Evolutionary conservation across 2,888 invertebrate genomes (phyloP), one percentile per base, ranked within the genome.

Genomic region (Drosophila monieri): DNA sequence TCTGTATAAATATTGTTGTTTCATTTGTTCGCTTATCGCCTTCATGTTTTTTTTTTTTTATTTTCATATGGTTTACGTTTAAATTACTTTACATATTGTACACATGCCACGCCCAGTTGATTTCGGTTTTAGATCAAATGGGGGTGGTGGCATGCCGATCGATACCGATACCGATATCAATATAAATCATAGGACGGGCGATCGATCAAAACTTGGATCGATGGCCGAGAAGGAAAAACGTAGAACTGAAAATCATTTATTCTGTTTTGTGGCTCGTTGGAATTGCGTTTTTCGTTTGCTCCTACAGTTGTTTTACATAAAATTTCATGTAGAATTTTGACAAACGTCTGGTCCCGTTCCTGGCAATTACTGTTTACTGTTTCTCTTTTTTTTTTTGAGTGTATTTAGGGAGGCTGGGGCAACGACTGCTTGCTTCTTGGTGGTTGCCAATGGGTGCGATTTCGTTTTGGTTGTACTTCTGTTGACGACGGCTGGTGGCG

Each of bases 221-320:
- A 62, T 64, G 52, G 62, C 62, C 54, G 52, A 53, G 51, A 67
- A 70, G 56, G 61, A 60, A 66, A 65, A 66, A 65, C 48, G 49
- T 53, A 30, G 30, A 70, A 70, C 64, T 47, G 65, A 56, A 73
- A 69, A 57, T 69, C 21, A 41, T 54, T 54, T 62, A 21, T 53
- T 68, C 15, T 18, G 60, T 35, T 48, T 30, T 58, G 39, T 47
- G 49, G 52, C 39, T 67, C 52, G 71, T 73, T 76, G 75, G 83
- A 86, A 89, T 90, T 90, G 90, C 90, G 89, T 90, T 90, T 90
- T 90, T 89, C 89, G 89, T 90, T 90, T 90, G 90, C 90, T 89
- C 65, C 78, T 76, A 87, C 85, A 78, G 77, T 73, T 83, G 78
- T 76, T 78, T 59, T 80, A 79, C 77, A 80, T 77, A 81, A 79